Percentiles rank a stretch among this genome's conserved stretches.
Evolutionary conservation across 2,113 vertebrate genomes (phyloP).

Genomic region (Macquaria ambigua): DNA sequence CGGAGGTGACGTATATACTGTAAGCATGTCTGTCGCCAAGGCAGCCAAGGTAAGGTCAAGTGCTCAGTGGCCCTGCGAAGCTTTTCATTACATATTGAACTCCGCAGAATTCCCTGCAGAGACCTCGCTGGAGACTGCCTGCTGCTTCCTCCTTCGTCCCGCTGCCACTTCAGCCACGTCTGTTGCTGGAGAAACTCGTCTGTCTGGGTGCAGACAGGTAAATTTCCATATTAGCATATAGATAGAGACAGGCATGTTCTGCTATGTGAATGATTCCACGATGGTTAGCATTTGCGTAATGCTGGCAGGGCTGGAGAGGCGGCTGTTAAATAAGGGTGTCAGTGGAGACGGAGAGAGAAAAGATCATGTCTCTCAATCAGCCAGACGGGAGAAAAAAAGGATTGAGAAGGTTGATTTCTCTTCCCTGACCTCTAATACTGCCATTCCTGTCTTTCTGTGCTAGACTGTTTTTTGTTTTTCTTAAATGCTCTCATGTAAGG

Average conservation of each 20-base stretch:
- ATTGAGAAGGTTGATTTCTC: slow-evolving; percentile 31
- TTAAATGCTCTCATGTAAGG: background rate
- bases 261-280: slow-evolving; percentile 30
- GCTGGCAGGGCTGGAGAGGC: slow-evolving; percentile 8
- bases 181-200: slow-evolving; percentile 4
- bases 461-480: slow-evolving; percentile 11
- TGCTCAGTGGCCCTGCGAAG: slow-evolving; percentile 50
- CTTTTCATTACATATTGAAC: slow-evolving; percentile 73
- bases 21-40: slow-evolving; percentile 58
- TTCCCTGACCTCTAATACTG: slow-evolving; percentile 19
- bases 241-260: slow-evolving; percentile 33
- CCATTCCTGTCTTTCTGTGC: slow-evolving; percentile 5
- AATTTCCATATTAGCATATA: slow-evolving; percentile 47
- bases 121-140: slow-evolving; percentile 20
- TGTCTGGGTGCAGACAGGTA: slow-evolving; percentile 42
- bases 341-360: slow-evolving; percentile 41
- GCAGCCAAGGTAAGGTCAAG: slow-evolving; percentile 73
- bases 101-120: slow-evolving; percentile 57
- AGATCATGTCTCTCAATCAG: slow-evolving; percentile 64
- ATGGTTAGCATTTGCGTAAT: slow-evolving; percentile 36
- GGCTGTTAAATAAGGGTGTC: slow-evolving; percentile 46
- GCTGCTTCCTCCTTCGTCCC: background rate
- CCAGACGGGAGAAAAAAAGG: background rate
- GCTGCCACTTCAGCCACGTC: background rate
- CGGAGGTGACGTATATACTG: slow-evolving; percentile 61